Conservation (phyloP, 2,797 vertebrate species). For the Nannoperca obscura region DNA sequence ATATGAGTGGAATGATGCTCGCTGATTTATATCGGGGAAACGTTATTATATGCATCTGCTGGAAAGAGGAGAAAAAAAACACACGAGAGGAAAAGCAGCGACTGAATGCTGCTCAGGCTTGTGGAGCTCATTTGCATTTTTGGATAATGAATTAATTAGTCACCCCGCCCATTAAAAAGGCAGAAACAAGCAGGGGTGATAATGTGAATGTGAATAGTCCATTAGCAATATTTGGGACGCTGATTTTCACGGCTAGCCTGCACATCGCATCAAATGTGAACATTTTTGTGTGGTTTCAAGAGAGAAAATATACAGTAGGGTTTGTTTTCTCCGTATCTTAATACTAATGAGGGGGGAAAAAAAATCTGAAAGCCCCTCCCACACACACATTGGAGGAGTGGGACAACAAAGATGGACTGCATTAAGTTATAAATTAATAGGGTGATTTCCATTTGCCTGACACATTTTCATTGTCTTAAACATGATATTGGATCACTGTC, state of each 20-base stretch:
- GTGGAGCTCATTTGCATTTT: conserved; percentile 83
- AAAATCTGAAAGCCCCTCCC: conserved; percentile 1
- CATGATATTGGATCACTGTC: conserved; percentile 75
- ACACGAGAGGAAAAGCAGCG: conserved; percentile 50
- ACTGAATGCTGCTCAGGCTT: conserved; percentile 61
- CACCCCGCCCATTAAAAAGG: conserved; percentile 79
- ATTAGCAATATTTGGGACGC: conserved; percentile 70
- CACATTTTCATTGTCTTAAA: conserved; percentile 80
- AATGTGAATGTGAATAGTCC: conserved; percentile 67
- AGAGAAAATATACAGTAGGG: conserved; percentile 12
- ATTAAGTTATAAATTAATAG: conserved; percentile 73
- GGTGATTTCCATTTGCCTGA: conserved; percentile 71
- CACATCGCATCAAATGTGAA: conserved; percentile 45
- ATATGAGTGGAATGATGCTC: neutral
- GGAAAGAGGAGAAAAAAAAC: conserved; percentile 22
- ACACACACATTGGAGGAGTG: neutral
- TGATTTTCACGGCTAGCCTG: conserved; percentile 53
- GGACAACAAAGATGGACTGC: conserved; percentile 52
- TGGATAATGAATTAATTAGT: conserved; percentile 87
- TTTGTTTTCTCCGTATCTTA: conserved; percentile 26
- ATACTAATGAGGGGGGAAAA: conserved; percentile 12
- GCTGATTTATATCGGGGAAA: conserved; percentile 47
- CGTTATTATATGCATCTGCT: conserved; percentile 35
- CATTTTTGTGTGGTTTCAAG: conserved; percentile 26
- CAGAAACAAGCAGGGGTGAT: conserved; percentile 71